Base-by-base conservation (phyloP, 2,113 vertebrate species). In the Phylloscopus trochilus region DNA sequence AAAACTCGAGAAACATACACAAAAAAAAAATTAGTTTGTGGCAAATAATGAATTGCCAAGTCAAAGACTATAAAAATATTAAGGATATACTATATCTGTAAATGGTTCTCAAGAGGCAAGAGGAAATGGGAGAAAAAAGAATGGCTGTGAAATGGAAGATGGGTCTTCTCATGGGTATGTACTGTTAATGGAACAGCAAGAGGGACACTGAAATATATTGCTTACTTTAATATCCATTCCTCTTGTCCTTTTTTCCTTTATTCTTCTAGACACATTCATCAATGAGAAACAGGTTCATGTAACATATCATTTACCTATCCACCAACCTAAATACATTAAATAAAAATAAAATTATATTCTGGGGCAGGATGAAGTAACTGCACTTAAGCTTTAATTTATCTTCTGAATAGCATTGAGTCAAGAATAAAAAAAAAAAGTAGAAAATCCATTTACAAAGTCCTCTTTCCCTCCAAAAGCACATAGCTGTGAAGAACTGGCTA, bases 11-110 rank as follows among this genome's bases (percentile, higher is more conserved):
- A 83, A 92, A 86, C 16, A 69, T 19, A 56, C 4, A 35, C 2
- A 56, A 1, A 30, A 2, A 58, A 58, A 62, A 76, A 63, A 6
- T 69, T 66, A 51, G 30, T 72, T 79, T 83, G 28, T 79, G 19
- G 13, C 26, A 89, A 92, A 96, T 70, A 94, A 90, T 47, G 27
- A 95, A 87, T 83, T 83, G 72, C 26, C 63, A 90, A 83, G 52
- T 81, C 90, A 95, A 86, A 86, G 39, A 63, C 68, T 78, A 89
- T 9, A 81, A 92, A 93, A 95, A 87, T 92, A 87, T 59, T 93
- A 90, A 87, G 76, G 53, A 70, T 86, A 67, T 72, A 75, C 33
- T 80, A 70, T 75, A 94, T 82, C 69, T 82, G 35, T 27, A 89
- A 96, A 84, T 46, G 75, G 76, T 89, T 64, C 56, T 82, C 60